Conservation (phyloP, 2,797 vertebrate genomes). For the Ficedula albicollis region DNA sequence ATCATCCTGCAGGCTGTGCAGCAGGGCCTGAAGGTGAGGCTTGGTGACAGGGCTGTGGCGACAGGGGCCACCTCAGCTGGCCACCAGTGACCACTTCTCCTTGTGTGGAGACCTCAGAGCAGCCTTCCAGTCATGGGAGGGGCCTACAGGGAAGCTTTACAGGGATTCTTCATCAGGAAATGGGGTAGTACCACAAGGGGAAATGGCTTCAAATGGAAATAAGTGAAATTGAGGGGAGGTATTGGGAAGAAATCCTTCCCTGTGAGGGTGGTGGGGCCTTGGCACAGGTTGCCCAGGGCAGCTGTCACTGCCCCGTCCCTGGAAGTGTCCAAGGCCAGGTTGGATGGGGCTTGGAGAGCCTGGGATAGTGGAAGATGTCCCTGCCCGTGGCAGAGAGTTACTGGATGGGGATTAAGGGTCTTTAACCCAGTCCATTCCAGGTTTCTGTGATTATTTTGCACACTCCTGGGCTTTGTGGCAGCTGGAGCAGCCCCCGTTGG, state of each 20-base stretch:
- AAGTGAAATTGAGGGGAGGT: neutral
- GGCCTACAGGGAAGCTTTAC: no score
- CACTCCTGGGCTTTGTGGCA: neutral
- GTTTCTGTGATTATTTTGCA: neutral
- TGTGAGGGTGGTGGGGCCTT: accelerated
- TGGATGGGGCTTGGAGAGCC: accelerated
- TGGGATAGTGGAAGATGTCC: neutral
- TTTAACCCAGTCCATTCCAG: neutral
- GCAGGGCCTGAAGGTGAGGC: constrained; percentile 86
- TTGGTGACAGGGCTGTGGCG: neutral
- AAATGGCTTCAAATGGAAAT: neutral
- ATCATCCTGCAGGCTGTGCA: constrained; percentile 90
- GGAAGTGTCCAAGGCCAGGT: neutral
- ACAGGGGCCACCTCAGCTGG: neutral
- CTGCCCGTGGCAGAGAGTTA: accelerated
- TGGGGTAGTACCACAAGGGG: neutral
- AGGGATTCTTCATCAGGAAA: neutral
- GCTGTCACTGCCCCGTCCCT: neutral
- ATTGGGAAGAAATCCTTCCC: neutral
- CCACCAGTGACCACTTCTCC: neutral
- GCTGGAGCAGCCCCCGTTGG: neutral
- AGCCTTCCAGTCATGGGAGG: neutral
- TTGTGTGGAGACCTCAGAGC: neutral
- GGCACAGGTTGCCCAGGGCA: neutral
- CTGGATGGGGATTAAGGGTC: neutral